Percentiles rank a stretch among this genome's conserved stretches.
Evolutionary conservation across 2,888 invertebrate species (phyloP).

Genomic region (Cybosia mesomella): DNA sequence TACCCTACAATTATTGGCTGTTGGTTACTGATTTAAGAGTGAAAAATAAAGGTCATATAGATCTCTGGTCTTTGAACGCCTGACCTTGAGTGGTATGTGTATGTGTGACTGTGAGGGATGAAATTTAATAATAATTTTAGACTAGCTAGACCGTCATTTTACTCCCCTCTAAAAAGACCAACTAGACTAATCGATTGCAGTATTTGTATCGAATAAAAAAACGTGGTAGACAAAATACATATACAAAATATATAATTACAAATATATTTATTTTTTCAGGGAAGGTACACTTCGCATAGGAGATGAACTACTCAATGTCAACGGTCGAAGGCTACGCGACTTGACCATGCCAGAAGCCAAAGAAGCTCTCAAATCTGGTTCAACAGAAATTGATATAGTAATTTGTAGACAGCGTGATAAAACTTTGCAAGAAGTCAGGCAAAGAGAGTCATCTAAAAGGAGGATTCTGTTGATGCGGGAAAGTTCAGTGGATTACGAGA

Average conservation of each 20-base stretch:
- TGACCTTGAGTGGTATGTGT: too few relatives aligned
- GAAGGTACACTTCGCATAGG: conserved; percentile 90
- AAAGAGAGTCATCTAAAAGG: conserved; percentile 64
- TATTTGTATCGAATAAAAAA: not conserved
- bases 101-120: too few relatives aligned
- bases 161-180: too few relatives aligned
- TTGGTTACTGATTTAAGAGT: too few relatives aligned
- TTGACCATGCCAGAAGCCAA: conserved; percentile 89
- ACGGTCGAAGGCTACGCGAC: conserved; percentile 89
- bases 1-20: too few relatives aligned
- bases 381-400: conserved; percentile 89
- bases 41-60: too few relatives aligned
- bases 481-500: conserved; percentile 91
- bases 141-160: too few relatives aligned
- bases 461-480: conserved; percentile 84
- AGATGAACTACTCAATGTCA: conserved; percentile 91
- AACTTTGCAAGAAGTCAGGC: conserved; percentile 55
- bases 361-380: conserved; percentile 88
- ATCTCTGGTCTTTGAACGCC: too few relatives aligned
- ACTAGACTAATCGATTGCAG: not conserved
- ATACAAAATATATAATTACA: not conserved
- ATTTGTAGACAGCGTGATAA: conserved; percentile 86
- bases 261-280: conserved; percentile 67
- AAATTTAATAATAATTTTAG: too few relatives aligned
- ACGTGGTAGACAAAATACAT: not conserved